Percentiles rank a stretch among this genome's conserved stretches.
These are phyloP conservation scores for Emmelina monodactyla DNA, from an alignment of 2,888 invertebrate genomes.

Conservation along the genomic window DNA sequence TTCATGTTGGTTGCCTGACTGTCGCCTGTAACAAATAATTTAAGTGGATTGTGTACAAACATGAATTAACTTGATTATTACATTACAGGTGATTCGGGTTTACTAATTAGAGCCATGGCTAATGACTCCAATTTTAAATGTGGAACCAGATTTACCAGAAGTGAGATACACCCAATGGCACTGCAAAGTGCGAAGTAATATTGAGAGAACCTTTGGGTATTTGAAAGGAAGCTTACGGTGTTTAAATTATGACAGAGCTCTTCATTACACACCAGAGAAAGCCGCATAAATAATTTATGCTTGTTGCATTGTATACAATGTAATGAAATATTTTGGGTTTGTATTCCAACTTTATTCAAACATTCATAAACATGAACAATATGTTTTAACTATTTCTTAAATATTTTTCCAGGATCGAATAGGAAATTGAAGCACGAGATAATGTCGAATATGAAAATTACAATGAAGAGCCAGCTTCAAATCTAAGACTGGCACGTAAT, in stretches of 20 bases:
- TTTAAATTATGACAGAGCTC: slow-evolving; percentile 4
- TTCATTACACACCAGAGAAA: slow-evolving; percentile 7
- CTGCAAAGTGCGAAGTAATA: slow-evolving; percentile 7
- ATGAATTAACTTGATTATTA: no score
- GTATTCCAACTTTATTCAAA: not conserved
- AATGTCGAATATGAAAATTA: no score
- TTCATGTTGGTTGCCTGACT: no score
- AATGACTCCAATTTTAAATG: slow-evolving; percentile 9
- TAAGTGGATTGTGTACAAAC: no score
- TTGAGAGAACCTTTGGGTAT: slow-evolving; percentile 11
- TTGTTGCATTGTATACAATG: slow-evolving; percentile 4
- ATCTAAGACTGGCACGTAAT: no score
- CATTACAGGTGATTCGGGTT: slow-evolving; percentile 10
- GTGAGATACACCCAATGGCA: slow-evolving; percentile 10
- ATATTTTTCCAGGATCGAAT: no score
- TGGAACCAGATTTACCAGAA: not conserved
- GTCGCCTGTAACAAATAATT: no score
- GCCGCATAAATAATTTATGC: slow-evolving; percentile 7
- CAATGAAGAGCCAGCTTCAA: no score
- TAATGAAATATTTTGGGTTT: slow-evolving; percentile 6
- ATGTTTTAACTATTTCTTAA: no score
- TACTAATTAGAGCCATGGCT: slow-evolving; percentile 11
- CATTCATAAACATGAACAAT: no score
- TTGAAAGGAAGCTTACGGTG: slow-evolving; percentile 10
- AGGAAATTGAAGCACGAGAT: no score